phyloP scores from a whole-genome alignment of 2,113 vertebrate species.

The Garra rufa region DNA sequence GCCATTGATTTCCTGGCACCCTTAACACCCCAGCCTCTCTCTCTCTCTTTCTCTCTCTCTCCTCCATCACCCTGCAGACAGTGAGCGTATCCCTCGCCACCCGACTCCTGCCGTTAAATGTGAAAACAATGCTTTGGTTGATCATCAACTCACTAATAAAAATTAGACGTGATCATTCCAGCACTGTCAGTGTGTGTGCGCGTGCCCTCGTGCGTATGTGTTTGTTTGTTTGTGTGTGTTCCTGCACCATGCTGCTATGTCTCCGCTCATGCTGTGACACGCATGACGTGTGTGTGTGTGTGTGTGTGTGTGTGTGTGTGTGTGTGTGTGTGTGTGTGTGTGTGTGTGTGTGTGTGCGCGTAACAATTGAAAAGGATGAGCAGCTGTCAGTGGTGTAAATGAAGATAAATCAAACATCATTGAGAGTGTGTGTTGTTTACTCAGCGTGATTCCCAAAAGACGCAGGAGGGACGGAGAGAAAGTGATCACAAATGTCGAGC shows the following conservation, averaged over 20 bases:
- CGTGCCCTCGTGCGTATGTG: background rate
- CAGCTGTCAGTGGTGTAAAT: conserved; percentile 59
- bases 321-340: conserved; percentile 25
- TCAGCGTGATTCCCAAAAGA: conserved; percentile 38
- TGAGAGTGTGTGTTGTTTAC: conserved; percentile 55
- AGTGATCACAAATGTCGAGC: conserved; percentile 20
- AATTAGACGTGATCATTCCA: conserved; percentile 36
- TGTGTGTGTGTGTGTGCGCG: conserved; percentile 13
- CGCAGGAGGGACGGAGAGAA: conserved; percentile 15
- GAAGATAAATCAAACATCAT: conserved; percentile 58
- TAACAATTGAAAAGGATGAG: conserved; percentile 54
- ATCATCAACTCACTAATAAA: conserved; percentile 39
- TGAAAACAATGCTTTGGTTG: conserved; percentile 39
- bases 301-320: conserved; percentile 24
- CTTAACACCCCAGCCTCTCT: conserved; percentile 13
- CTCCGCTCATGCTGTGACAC: conserved; percentile 50
- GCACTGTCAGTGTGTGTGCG: background rate
- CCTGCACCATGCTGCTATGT: conserved; percentile 2
- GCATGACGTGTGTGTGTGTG: conserved; percentile 37
- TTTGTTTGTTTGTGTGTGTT: conserved; percentile 27
- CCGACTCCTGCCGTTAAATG: conserved; percentile 25
- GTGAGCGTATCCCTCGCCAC: background rate
- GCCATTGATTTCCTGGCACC: conserved; percentile 70
- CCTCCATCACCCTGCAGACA: conserved; percentile 13
- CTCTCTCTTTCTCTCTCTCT: conserved; percentile 5